These are phyloP conservation scores for Psittacula echo DNA, from an alignment of 2,797 vertebrate species.

Conservation along the genomic window DNA sequence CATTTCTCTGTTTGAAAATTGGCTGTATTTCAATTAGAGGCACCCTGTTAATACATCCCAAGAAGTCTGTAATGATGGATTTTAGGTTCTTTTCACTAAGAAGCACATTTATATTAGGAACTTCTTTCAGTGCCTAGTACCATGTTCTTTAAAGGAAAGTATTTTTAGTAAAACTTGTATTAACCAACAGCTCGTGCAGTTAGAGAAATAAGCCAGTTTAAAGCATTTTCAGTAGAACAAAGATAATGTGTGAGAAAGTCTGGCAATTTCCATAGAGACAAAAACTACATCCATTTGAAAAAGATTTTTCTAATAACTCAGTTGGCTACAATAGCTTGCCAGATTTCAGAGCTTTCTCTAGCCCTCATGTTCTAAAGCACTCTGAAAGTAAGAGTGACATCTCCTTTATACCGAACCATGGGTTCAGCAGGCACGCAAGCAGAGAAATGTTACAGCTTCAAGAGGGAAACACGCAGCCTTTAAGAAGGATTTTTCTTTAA, in stretches of 20 bases:
- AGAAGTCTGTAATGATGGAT: neutral
- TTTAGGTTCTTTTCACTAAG: constrained; percentile 34
- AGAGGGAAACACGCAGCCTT: neutral
- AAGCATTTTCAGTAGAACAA: neutral
- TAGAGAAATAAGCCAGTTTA: neutral
- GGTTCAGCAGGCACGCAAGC: neutral
- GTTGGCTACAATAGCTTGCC: constrained; percentile 44
- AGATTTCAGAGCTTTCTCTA: constrained; percentile 32
- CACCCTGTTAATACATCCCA: constrained; percentile 5
- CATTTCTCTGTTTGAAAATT: constrained; percentile 33
- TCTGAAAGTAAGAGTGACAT: constrained; percentile 12
- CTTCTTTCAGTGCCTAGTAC: neutral
- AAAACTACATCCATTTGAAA: constrained; percentile 46
- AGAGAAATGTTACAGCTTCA: constrained; percentile 2
- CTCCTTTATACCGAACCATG: constrained; percentile 18
- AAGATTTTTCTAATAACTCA: constrained; percentile 57
- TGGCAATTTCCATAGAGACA: constrained; percentile 51
- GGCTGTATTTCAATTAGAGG: constrained; percentile 13
- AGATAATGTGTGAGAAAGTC: constrained; percentile 34
- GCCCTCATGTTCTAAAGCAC: constrained; percentile 32
- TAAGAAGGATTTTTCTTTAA: neutral
- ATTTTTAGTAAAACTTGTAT: neutral
- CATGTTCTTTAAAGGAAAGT: neutral
- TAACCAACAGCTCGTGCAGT: constrained; percentile 17
- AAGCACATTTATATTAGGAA: neutral